phyloP scores from a whole-genome alignment of 1,140 invertebrate species.

The Drosophila mauritiana region DNA sequence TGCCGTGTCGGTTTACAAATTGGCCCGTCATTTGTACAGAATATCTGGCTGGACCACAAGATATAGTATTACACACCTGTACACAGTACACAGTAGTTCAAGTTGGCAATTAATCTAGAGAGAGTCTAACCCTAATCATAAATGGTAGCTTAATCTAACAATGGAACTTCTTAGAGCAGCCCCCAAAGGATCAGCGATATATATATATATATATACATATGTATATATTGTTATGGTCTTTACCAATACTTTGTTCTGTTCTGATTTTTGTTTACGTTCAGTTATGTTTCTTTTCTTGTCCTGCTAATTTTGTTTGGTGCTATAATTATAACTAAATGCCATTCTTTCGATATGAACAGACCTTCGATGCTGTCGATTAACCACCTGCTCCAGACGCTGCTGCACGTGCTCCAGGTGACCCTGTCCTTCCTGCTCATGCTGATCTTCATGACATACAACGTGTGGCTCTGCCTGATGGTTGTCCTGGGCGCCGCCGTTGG shows the following conservation, averaged over 20 bases:
- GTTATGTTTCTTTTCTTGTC: constrained; percentile 15
- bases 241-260: constrained; percentile 3
- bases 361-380: constrained; percentile 91
- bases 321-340: not conserved
- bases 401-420: constrained; percentile 96
- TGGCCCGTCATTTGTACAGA: constrained; percentile 10
- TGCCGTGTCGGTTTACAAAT: constrained; percentile 4
- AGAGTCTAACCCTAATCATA: constrained; percentile 3
- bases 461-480: constrained; percentile 96
- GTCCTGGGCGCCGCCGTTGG: constrained; percentile 94
- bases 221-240: not conserved
- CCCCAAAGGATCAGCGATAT: not conserved
- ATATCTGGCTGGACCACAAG: constrained; percentile 2
- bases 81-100: constrained; percentile 6
- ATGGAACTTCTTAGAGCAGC: not conserved
- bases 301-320: not conserved
- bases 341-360: constrained; percentile 83
- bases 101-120: not conserved
- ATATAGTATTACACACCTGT: constrained; percentile 7
- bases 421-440: constrained; percentile 98
- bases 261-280: constrained; percentile 12
- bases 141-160: constrained; percentile 15
- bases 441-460: constrained; percentile 99
- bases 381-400: constrained; percentile 93
- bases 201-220: not conserved